Base-by-base conservation (phyloP, 2,888 invertebrate species). In the Dichetophora obliterata region DNA sequence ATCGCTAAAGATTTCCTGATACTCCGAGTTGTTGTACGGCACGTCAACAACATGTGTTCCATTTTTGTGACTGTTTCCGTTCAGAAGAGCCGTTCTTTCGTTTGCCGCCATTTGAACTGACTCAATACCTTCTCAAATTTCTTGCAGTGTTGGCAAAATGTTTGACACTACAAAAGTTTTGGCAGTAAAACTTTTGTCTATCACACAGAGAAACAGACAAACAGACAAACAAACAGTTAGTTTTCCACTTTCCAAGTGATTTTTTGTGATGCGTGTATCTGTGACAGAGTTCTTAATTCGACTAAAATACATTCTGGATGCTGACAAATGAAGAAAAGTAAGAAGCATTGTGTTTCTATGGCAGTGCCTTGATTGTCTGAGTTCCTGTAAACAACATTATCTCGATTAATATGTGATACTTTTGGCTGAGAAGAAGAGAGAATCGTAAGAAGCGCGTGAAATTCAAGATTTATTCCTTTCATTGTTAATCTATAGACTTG, bases 341-440 rank as follows among this genome's bases (percentile, higher is more conserved):
- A 16, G 48, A 52, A 6, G 16, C 50, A 14, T 68, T 68, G 37
- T 61, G 61, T 4, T 34, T 70, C 22, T 70, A 2, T 57, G 43
- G 8, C 19, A 43, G 14, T 14, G 24, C n/a, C 69, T 22, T 16
- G 8, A 43, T 27, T 22, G 24, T 71, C 54, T 77, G 78, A 80
- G 82, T 85, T 81, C 81, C 82, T 82, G 87, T 87, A 86, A 87
- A 87, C 87, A 86, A 84, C 84, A 82, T 86, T 86, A 86, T 86
- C 86, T 82, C 81, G 72, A 59, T 72, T 74, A 24, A 57, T 65
- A 61, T 80, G 52, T 52, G 63, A 75, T 76, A 73, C 34, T 27
- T 14, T 63, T 27, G 34, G 34, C 14, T 27, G 19, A 14, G 24
- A 66, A 16, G 14, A 4, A 66, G 16, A 27, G 63, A 63, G n/a